phyloP scores from a whole-genome alignment of 2,797 vertebrate species.

The Eulemur rubriventer region DNA sequence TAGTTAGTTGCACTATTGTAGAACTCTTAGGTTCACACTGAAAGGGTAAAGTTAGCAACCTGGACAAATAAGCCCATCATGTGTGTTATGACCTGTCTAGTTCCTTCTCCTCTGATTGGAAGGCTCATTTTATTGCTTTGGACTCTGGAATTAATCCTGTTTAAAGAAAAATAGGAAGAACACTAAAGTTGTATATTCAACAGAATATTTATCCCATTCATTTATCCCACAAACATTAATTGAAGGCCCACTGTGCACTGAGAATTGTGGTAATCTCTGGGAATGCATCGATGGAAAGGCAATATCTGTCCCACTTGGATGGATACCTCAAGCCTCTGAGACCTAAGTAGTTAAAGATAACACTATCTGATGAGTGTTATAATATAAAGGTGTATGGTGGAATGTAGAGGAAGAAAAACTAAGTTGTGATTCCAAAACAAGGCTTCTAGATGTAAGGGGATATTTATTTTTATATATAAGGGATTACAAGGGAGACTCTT shows the following conservation, averaged over 20 bases:
- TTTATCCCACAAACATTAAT: background rate
- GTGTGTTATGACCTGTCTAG: too few species aligned
- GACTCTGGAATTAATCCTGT: background rate
- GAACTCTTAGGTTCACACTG: background rate
- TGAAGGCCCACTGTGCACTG: background rate
- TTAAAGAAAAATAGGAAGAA: background rate
- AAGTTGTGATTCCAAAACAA: background rate
- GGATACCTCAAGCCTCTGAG: background rate
- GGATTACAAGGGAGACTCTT: background rate
- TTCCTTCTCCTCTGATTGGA: background rate
- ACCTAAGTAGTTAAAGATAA: background rate
- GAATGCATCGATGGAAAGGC: background rate
- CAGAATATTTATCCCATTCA: background rate
- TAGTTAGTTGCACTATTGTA: background rate
- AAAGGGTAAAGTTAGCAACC: background rate
- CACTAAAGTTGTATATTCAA: background rate
- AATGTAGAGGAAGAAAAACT: background rate
- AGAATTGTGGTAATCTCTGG: background rate
- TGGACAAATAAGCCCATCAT: background rate
- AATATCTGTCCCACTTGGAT: background rate
- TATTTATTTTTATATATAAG: background rate
- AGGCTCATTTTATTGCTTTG: background rate
- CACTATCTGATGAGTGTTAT: too few species aligned
- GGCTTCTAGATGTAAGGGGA: background rate
- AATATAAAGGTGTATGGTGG: background rate